Percentiles rank a stretch among this genome's conserved stretches.
Conservation (phyloP, 2,797 vertebrate genomes). For the Neostethus bicornis region DNA sequence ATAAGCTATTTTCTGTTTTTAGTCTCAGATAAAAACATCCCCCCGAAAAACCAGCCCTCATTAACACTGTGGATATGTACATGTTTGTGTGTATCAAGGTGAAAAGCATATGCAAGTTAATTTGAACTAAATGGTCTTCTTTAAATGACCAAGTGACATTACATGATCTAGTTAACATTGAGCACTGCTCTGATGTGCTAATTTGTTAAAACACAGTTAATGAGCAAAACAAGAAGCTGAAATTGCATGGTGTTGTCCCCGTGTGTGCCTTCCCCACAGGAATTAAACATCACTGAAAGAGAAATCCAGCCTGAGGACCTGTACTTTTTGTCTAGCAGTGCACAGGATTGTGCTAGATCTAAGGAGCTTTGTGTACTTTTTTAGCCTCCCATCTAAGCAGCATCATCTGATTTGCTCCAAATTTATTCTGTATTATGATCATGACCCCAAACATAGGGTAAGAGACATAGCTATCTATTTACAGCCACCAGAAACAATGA, state of each 20-base stretch:
- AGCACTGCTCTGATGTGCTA: not conserved
- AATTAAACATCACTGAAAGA: not conserved
- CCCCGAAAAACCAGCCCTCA: conserved; percentile 28
- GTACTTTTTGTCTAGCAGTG: not conserved
- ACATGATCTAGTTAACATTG: conserved; percentile 1
- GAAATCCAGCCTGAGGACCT: not conserved
- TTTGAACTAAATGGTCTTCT: not conserved
- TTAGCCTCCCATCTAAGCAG: conserved; percentile 1
- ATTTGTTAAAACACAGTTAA: conserved; percentile 7
- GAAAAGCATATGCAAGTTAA: not conserved
- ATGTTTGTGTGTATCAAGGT: no score
- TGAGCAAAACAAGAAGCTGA: conserved; percentile 7
- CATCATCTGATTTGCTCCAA: not conserved
- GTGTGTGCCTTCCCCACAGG: not conserved
- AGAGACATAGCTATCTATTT: conserved; percentile 2
- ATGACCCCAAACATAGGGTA: conserved; percentile 5
- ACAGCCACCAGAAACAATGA: conserved; percentile 5
- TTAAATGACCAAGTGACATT: conserved; percentile 29
- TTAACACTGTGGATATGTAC: conserved; percentile 17
- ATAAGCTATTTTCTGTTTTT: conserved; percentile 39
- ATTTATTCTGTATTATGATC: conserved; percentile 9
- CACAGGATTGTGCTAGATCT: not conserved
- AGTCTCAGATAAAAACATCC: conserved; percentile 39
- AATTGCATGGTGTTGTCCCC: not conserved
- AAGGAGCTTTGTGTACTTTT: not conserved